A percentile compares a stretch with the other conserved stretches of the same genome.
Conservation (phyloP, 2,888 invertebrate genomes). For the Calephelis perditalis region DNA sequence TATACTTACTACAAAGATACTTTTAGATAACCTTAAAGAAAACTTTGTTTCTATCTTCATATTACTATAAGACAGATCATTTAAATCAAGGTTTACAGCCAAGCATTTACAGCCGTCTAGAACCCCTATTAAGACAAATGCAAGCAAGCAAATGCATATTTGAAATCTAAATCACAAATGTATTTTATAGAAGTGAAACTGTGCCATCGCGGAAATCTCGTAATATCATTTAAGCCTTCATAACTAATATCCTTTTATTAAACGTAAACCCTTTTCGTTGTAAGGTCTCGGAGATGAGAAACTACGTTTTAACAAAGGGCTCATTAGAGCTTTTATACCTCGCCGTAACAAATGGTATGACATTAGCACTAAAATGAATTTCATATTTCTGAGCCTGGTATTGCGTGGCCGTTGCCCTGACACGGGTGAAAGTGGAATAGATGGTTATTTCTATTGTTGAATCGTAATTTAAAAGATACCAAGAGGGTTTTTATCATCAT, state of each 20-base stretch:
- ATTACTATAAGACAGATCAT: no score
- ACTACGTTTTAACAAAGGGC: slow-evolving; percentile 13
- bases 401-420: background rate
- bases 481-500: no score
- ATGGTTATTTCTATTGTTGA: no score
- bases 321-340: slow-evolving; percentile 12
- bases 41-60: no score
- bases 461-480: no score
- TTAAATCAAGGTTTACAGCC: no score
- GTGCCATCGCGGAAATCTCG: slow-evolving; percentile 1
- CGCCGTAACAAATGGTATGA: slow-evolving; percentile 2
- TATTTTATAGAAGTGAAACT: background rate
- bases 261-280: slow-evolving; percentile 9
- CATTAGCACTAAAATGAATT: slow-evolving; percentile 9
- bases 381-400: background rate
- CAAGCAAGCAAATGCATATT: no score
- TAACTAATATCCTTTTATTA: background rate
- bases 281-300: slow-evolving; percentile 7
- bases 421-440: background rate
- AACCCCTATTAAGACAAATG: no score
- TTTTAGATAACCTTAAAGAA: no score
- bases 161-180: background rate
- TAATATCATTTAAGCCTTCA: slow-evolving; percentile 5
- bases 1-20: no score
- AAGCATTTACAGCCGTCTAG: no score